Base-by-base conservation (phyloP, 2,113 vertebrate species). In the Cyprichromis sp. region DNA sequence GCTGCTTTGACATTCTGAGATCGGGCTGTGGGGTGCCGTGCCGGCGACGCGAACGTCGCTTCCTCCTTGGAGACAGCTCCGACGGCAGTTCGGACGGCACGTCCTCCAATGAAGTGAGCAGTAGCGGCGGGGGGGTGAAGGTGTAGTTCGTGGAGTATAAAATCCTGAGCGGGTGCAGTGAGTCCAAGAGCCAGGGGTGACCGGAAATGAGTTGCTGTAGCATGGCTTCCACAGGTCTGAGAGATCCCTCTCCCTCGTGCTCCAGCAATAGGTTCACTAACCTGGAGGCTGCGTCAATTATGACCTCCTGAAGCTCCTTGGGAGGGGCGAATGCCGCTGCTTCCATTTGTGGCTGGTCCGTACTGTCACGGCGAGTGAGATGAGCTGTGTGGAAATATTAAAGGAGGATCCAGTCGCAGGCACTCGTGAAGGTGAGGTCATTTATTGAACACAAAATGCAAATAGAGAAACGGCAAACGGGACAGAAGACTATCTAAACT, bases 381-480 rank as follows among this genome's bases (percentile, higher is more conserved):
- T 24, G 0, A 54, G n/a, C 53, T 2, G 3, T 54, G 52, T 21
- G n/a, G 52, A 21, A 21, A 21, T 54, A 54, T 6, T 54, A 21
- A 21, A 54, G 10, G 3, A 54, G 52, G 2, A 54, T 54, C 2
- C 53, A 24, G 6, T 4, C 10, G 53, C 53, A 24, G n/a, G n/a
- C n/a, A 54, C n/a, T 54, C 0, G 3, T 54, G 10, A 54, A 7
- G 53, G 53, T 24, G 53, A 54, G n/a, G n/a, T 24, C 0, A 0
- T 54, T 54, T 54, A 54, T 21, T 54, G 10, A 54, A 54, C n/a
- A 54, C 53, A 54, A 21, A 54, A 54, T 54, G 10, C 10, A 54
- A 24, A 54, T 24, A 7, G 53, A 54, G 6, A 0, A 54, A 24
- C 0, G 1, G n/a, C 3, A 54, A 54, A 54, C 0, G n/a, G n/a